Base-by-base conservation (phyloP, 2,797 vertebrate genomes). In the Sarcophilus harrisii region DNA sequence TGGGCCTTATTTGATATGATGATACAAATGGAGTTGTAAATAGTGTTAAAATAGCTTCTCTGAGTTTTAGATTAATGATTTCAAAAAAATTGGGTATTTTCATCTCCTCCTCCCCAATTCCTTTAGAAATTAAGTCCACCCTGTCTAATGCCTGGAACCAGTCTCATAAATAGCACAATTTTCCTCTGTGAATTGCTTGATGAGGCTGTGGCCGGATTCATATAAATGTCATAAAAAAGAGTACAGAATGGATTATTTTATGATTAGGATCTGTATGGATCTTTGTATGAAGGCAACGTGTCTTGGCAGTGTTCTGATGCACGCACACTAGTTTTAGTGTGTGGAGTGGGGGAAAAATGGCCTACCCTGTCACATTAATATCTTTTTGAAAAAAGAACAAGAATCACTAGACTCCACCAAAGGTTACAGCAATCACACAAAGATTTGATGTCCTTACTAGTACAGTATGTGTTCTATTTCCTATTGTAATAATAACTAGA, bases 161-260 rank as follows among this genome's bases (percentile, higher is more conserved):
- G 97, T 97, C 98, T 97, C 97, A 98, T 97, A 98, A 98, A 98
- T 97, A 97, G 98, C 98, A 97, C 97, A 97, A 98, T 98, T 97
- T 98, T 98, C 97, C 96, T 98, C 98, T 98, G 97, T 98, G 98
- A 98, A 94, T 97, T 96, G 95, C 97, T 97, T 98, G 98, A 97
- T 97, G 97, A 98, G 96, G 94, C 97, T 97, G 97, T 96, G 97
- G 98, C 98, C 97, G 97, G 97, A 98, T 98, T 98, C 98, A 97
- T 98, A 97, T 97, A 98, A 98, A 98, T 97, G 98, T 98, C 98
- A 98, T 98, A 97, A 98, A 98, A 97, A 97, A 97, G 97, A 97
- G 97, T 94, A 97, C 97, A 98, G 97, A 98, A 97, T 97, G 97
- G 97, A 97, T 98, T 97, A 98, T 98, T 98, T 98, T 98, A 97